A percentile compares a stretch with the other conserved stretches of the same genome.
Conservation (phyloP, 2,797 vertebrate species). For the Cossypha heuglini region DNA sequence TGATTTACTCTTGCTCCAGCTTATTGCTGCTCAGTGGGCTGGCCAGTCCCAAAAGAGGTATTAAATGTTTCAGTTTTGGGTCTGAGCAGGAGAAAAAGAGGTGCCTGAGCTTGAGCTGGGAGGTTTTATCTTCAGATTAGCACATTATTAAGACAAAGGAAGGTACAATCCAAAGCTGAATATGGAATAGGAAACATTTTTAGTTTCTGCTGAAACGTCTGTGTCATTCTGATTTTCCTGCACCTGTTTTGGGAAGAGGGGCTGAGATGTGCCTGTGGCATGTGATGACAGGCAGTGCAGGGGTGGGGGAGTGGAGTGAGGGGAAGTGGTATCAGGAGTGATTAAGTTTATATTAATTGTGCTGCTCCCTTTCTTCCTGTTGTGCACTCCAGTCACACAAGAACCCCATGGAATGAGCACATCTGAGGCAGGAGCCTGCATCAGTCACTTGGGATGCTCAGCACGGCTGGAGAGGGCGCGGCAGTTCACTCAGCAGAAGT, state of each 20-base stretch:
- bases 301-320: neutral
- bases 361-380: neutral
- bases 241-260: neutral
- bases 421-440: neutral
- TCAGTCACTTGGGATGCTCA: neutral
- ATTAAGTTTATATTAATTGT: neutral
- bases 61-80: neutral
- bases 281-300: neutral
- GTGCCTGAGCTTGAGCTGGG: neutral
- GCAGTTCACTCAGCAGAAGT: neutral
- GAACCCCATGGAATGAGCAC: fast-evolving
- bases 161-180: neutral
- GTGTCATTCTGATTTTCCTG: neutral
- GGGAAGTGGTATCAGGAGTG: neutral
- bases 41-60: neutral
- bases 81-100: neutral
- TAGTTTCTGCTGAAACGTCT: neutral
- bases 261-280: neutral
- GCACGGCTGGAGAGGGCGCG: neutral
- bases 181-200: neutral
- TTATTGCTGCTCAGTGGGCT: neutral
- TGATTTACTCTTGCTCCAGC: neutral
- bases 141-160: neutral
- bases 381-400: neutral
- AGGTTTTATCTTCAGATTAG: neutral